Evolutionary conservation across 2,113 vertebrate species (phyloP).

Genomic region (Pipra filicauda): DNA sequence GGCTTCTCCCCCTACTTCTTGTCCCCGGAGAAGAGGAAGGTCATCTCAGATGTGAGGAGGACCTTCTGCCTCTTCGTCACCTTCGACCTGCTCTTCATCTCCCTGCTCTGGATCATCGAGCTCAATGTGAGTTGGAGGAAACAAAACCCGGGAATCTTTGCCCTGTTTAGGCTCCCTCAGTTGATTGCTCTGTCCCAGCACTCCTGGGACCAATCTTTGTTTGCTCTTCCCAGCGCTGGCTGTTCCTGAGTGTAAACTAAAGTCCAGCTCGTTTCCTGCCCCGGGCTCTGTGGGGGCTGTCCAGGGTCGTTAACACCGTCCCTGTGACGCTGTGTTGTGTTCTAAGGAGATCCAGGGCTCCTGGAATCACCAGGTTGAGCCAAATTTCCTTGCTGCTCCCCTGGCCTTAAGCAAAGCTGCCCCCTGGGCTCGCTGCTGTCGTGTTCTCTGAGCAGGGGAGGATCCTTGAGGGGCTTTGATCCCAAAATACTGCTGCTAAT

Average conservation of each 20-base stretch:
- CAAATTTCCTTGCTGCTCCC: background rate
- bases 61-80: constrained; percentile 99
- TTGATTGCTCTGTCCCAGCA: background rate
- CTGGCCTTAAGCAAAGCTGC: background rate
- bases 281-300: background rate
- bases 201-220: background rate
- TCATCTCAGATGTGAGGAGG: constrained; percentile 93
- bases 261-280: background rate
- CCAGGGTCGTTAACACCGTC: background rate
- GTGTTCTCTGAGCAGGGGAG: background rate
- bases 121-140: constrained; percentile 82
- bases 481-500: background rate
- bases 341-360: background rate
- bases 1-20: constrained; percentile 75
- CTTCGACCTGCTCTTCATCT: constrained; percentile 95
- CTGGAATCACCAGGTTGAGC: background rate
- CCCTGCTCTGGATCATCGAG: constrained; percentile 96
- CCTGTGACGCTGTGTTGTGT: background rate
- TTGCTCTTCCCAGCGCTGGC: constrained; percentile 34
- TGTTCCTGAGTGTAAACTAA: background rate
- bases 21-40: constrained; percentile 73
- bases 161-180: background rate
- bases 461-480: background rate
- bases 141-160: background rate
- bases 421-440: background rate